phyloP scores from a whole-genome alignment of 2,113 vertebrate genomes.

The Microcebus jonahi region DNA sequence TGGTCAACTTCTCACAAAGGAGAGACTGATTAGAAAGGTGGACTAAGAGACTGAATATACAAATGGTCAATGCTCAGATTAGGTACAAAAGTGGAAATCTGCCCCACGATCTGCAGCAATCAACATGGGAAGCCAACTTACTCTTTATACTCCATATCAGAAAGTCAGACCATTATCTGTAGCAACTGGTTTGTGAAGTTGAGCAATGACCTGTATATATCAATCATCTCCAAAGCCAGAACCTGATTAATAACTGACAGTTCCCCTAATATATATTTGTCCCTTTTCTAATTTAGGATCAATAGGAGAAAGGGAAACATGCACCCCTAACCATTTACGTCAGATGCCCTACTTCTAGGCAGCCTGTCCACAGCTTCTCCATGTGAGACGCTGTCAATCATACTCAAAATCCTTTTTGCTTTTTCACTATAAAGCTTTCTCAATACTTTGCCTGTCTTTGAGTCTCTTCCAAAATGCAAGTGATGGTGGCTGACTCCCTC shows the following conservation, averaged over 20 bases:
- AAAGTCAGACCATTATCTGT: neutral
- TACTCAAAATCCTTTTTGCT: neutral
- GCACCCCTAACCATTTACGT: neutral
- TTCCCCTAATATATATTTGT: neutral
- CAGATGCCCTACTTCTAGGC: neutral
- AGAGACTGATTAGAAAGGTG: neutral
- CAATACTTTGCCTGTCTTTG: neutral
- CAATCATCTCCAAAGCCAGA: neutral
- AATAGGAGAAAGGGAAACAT: neutral
- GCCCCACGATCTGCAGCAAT: neutral
- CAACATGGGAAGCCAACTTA: neutral
- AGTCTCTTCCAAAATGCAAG: neutral
- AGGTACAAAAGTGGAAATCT: neutral
- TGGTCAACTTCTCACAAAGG: neutral
- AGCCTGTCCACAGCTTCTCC: neutral
- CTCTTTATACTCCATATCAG: neutral
- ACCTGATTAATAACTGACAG: neutral
- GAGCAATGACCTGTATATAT: neutral
- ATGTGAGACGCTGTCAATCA: neutral
- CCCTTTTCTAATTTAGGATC: neutral
- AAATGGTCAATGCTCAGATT: neutral
- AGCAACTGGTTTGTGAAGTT: neutral
- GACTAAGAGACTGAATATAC: neutral
- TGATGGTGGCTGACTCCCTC: neutral
- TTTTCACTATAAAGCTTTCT: neutral